These are phyloP conservation scores for Crioceris asparagi DNA, from an alignment of 2,888 invertebrate species.

Conservation along the genomic window DNA sequence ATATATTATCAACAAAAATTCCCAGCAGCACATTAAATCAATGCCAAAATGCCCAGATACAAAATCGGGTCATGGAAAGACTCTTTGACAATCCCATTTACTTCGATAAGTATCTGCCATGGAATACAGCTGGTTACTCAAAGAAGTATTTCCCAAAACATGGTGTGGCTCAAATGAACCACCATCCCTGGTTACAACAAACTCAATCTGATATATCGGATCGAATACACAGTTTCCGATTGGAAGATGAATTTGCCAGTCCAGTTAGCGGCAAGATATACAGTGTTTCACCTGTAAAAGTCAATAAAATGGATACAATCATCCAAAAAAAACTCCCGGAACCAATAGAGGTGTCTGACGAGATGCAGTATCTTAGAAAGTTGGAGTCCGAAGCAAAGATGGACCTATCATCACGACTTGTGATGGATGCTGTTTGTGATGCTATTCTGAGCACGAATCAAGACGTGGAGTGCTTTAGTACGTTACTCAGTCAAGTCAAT, in stretches of 20 bases:
- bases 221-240: constrained; percentile 10
- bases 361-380: constrained; percentile 15
- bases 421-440: constrained; percentile 21
- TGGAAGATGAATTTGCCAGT: constrained; percentile 14
- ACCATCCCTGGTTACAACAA: constrained; percentile 14
- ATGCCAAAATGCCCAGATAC: background rate
- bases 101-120: no score
- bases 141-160: constrained; percentile 17
- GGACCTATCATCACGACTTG: constrained; percentile 10
- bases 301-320: constrained; percentile 5
- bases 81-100: no score
- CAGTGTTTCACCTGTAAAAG: constrained; percentile 10
- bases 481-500: constrained; percentile 7
- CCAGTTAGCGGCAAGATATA: constrained; percentile 12
- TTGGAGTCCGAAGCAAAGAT: constrained; percentile 11
- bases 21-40: background rate
- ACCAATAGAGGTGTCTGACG: constrained; percentile 16
- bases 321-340: constrained; percentile 11
- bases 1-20: no score
- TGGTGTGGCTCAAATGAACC: constrained; percentile 16
- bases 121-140: constrained; percentile 5
- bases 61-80: no score
- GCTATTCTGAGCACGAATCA: constrained; percentile 15
- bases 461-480: constrained; percentile 3
- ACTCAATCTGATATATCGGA: constrained; percentile 13